These are phyloP conservation scores for Macroglossus sobrinus DNA, from an alignment of 2,113 vertebrate species.

Conservation along the genomic window DNA sequence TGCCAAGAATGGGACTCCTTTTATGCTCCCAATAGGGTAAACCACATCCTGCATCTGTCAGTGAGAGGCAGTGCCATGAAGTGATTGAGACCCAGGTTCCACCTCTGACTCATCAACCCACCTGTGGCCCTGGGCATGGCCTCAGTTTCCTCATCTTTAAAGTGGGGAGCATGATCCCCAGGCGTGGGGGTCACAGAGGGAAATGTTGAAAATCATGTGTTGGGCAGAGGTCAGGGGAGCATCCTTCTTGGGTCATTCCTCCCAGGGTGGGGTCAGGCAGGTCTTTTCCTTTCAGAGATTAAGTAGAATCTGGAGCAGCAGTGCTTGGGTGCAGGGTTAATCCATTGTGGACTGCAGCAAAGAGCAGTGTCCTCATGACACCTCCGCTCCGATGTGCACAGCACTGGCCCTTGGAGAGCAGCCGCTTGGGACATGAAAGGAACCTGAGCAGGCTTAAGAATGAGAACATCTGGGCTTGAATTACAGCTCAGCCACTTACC, in stretches of 20 bases:
- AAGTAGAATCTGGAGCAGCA: neutral
- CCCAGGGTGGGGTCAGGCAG: neutral
- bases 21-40: neutral
- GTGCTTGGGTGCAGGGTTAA: neutral
- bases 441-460: neutral
- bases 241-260: neutral
- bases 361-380: rapidly evolving
- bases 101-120: too few relatives aligned
- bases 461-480: neutral
- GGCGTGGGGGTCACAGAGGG: neutral
- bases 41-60: neutral
- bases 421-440: neutral
- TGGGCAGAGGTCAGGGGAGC: neutral
- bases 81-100: neutral
- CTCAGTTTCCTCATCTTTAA: neutral
- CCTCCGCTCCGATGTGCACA: rapidly evolving
- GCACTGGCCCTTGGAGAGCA: neutral
- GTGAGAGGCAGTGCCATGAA: neutral
- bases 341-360: neutral
- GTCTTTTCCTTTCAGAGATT: neutral
- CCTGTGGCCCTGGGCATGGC: neutral
- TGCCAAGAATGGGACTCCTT: neutral
- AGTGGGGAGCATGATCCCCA: neutral
- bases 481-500: neutral
- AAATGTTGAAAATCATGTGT: neutral